Conservation (phyloP, 2,888 invertebrate species). For the Pandemis cinnamomeana region DNA sequence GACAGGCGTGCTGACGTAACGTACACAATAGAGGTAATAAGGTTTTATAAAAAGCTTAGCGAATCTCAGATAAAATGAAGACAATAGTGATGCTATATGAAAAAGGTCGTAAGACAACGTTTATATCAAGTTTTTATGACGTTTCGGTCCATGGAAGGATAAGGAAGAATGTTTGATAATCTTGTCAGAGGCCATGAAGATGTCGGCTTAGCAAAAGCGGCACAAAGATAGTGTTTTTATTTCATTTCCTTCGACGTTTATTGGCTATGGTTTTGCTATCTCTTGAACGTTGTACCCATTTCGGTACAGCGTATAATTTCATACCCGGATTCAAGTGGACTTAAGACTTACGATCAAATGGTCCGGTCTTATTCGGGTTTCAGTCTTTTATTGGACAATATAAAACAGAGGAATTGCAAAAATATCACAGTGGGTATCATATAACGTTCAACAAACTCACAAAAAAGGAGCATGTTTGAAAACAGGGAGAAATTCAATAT, state of each 20-base stretch:
- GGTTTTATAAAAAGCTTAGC: constrained; percentile 41
- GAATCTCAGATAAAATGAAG: constrained; percentile 40
- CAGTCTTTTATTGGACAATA: no score
- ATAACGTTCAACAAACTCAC: not conserved
- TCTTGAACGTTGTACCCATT: not conserved
- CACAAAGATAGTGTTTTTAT: constrained; percentile 29
- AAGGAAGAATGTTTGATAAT: constrained; percentile 39
- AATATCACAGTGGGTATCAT: no score
- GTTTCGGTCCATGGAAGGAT: constrained; percentile 16
- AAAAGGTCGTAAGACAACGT: constrained; percentile 27
- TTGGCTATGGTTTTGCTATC: constrained; percentile 1
- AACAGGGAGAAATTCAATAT: not conserved
- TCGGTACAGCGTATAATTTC: not conserved
- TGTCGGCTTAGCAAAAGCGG: constrained; percentile 36
- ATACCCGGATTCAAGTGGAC: not conserved
- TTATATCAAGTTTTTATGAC: constrained; percentile 17
- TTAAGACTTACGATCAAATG: not conserved
- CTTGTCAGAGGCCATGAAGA: constrained; percentile 38
- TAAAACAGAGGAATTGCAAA: no score
- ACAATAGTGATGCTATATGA: constrained; percentile 22
- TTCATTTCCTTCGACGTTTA: constrained; percentile 11
- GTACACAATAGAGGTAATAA: constrained; percentile 38
- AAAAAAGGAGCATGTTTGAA: not conserved
- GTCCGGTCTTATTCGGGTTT: no score
- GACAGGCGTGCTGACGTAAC: constrained; percentile 39